Evolutionary conservation across 2,888 invertebrate genomes (phyloP).

Genomic region (Lithosia quadra): DNA sequence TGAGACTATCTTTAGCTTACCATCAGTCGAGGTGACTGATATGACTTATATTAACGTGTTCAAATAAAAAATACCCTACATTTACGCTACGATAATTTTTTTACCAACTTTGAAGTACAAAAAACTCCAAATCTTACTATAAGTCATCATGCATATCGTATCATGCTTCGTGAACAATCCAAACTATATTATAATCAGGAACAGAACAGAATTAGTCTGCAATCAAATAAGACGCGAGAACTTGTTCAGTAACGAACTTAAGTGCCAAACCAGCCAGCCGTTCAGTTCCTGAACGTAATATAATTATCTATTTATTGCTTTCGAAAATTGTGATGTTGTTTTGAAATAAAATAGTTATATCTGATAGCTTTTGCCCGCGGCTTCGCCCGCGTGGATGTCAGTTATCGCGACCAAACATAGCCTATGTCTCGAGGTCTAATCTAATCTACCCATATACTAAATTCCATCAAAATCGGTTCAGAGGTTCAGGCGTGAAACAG

Average conservation of each 20-base stretch:
- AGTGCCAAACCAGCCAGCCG: not conserved
- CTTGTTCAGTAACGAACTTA: not conserved
- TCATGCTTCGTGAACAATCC: not conserved
- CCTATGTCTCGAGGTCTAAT: too few species aligned
- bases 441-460: too few species aligned
- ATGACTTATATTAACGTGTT: too few species aligned
- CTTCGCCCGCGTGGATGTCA: too few species aligned
- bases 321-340: conserved; percentile 1
- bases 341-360: not conserved
- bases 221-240: conserved; percentile 1
- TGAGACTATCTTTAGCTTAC: too few species aligned
- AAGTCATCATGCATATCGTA: not conserved
- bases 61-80: too few species aligned
- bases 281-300: not conserved
- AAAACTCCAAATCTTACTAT: not conserved
- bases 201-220: not conserved
- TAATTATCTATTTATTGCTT: not conserved
- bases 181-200: conserved; percentile 1
- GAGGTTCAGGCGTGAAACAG: too few species aligned
- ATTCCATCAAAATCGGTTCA: too few species aligned
- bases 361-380: too few species aligned
- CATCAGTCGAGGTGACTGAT: too few species aligned
- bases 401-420: too few species aligned
- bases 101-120: not conserved
- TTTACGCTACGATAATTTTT: too few species aligned